Evolutionary conservation across 1,140 invertebrate genomes (phyloP), one percentile per base, ranked within the genome.

Genomic region (Nephila pilipes): DNA sequence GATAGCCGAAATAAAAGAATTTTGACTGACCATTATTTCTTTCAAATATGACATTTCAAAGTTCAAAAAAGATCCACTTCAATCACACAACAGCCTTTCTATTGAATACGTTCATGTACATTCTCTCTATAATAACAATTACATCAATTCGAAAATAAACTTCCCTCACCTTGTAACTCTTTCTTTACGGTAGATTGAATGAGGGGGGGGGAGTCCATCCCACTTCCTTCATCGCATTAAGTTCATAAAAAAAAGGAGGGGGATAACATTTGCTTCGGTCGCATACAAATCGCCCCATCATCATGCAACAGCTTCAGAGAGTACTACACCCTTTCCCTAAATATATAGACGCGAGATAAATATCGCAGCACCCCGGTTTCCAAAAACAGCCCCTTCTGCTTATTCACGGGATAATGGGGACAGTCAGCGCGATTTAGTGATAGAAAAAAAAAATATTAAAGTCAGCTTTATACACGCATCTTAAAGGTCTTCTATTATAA

Each of bases 231-330:
- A 29, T 14, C 29, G 3, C 69, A 75, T 75, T 75, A 75, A 18
- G 32, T 20, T 75, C 32, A 36, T 75, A 75, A 75, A 75, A 65
- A 75, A 32, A 69, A 0, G n/a, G n/a, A 6, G 46, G 46, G 46
- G 32, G 32, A 75, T 32, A 32, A 14, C 69, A 75, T 29, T 75
- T 20, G 85, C 81, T 83, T n/a, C 29, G 58, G 75, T 16, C 22
- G 81, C 46, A 92, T 92, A 81, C 90, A 92, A 92, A 92, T 92
- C 36, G 89, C 22, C 8, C 81, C 36, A 25, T 85, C 80, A 79
- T 92, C 81, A 92, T 81, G 88, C 79, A 75, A 90, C 75, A 90
- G 75, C 46, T 81, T 90, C 79, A 75, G 65, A 75, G 65, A 81
- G 81, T 22, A 46, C 46, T 46, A 18, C 25, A 16, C 75, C 75